These are phyloP conservation scores for Halictus ligatus DNA, from an alignment of 2,888 invertebrate species.

Conservation along the genomic window DNA sequence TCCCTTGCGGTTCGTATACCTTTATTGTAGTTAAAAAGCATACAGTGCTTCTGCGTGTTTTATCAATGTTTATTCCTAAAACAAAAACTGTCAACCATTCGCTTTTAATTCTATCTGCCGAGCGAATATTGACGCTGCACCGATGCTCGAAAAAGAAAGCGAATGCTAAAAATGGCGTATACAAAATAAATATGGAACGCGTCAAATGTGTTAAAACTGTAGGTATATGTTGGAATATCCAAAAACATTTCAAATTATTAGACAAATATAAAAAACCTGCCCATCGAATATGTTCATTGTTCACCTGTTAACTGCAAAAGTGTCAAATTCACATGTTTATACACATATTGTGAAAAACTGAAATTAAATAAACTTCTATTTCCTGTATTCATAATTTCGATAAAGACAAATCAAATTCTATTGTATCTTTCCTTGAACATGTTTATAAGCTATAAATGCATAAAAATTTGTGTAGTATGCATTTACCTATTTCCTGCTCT, in stretches of 20 bases:
- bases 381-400: not conserved
- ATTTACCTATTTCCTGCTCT: constrained; percentile 2
- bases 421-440: not conserved
- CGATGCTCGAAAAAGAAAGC: not conserved
- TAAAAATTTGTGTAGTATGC: not conserved
- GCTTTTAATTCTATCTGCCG: not conserved
- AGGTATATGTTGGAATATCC: too few relatives aligned
- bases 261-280: not conserved
- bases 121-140: not conserved
- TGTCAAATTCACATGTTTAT: not conserved
- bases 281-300: not conserved
- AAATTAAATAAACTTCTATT: not conserved
- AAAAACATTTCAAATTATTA: not conserved
- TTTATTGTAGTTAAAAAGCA: not conserved
- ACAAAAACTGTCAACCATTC: not conserved
- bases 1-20: not conserved
- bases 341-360: not conserved
- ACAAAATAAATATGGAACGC: not conserved
- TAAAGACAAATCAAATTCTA: too few relatives aligned
- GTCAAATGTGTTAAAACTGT: not conserved
- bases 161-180: not conserved
- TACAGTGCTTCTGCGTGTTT: not conserved
- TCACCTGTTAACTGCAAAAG: not conserved
- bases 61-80: not conserved
- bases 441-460: not conserved